Percentiles rank a stretch among this genome's conserved stretches.
These are phyloP conservation scores for Clinocottus analis DNA, from an alignment of 2,113 vertebrate genomes.

Conservation along the genomic window DNA sequence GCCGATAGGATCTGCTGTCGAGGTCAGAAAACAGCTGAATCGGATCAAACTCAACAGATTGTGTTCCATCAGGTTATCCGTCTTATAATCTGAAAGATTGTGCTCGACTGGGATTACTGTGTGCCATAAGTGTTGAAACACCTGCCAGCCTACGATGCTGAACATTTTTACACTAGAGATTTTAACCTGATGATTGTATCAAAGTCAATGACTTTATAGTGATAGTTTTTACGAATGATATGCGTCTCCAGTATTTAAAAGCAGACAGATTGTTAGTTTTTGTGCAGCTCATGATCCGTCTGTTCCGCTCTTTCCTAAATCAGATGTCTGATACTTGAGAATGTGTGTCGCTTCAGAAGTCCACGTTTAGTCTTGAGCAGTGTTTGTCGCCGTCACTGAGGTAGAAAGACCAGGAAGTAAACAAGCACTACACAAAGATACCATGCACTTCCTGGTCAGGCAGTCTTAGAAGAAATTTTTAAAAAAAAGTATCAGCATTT, in stretches of 20 bases:
- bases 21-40: slow-evolving; percentile 19
- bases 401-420: slow-evolving; percentile 50
- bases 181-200: slow-evolving; percentile 76
- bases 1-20: slow-evolving; percentile 7
- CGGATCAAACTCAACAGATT: slow-evolving; percentile 6
- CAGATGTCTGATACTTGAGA: slow-evolving; percentile 57
- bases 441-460: slow-evolving; percentile 52
- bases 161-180: slow-evolving; percentile 73
- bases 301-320: slow-evolving; percentile 53
- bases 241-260: slow-evolving; percentile 68
- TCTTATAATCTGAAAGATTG: slow-evolving; percentile 29
- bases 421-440: slow-evolving; percentile 55
- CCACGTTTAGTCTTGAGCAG: slow-evolving; percentile 42
- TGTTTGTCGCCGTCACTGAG: slow-evolving; percentile 46
- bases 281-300: slow-evolving; percentile 51
- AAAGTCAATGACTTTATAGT: slow-evolving; percentile 68
- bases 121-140: slow-evolving; percentile 67
- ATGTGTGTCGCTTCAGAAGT: slow-evolving; percentile 63
- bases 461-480: slow-evolving; percentile 40
- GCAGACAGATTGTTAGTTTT: slow-evolving; percentile 58
- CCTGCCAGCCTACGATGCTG: slow-evolving; percentile 73
- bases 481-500: slow-evolving; percentile 58
- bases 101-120: slow-evolving; percentile 55
- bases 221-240: slow-evolving; percentile 73
- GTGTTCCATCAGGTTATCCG: slow-evolving; percentile 32